Conservation (phyloP, 1,140 invertebrate species). For the Oryctes rhinoceros region DNA sequence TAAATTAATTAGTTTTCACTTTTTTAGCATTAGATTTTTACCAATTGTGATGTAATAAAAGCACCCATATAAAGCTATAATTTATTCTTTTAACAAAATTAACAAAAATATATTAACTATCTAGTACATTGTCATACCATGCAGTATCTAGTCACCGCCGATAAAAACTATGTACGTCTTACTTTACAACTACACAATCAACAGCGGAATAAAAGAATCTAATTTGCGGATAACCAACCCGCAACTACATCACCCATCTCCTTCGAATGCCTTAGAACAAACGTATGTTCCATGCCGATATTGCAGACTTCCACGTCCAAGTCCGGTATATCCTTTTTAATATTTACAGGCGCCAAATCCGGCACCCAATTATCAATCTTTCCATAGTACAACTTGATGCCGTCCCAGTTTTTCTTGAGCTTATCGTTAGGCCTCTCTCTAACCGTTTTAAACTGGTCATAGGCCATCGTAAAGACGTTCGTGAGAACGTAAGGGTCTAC, state of each 20-base stretch:
- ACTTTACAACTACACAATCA: background rate
- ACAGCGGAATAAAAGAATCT: background rate
- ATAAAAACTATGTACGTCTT: background rate
- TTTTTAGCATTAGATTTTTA: background rate
- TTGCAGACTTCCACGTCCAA: slow-evolving; percentile 66
- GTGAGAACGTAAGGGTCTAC: slow-evolving; percentile 64
- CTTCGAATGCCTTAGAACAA: slow-evolving; percentile 72
- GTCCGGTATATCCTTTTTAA: slow-evolving; percentile 69
- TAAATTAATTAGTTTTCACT: background rate
- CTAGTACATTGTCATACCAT: too few species aligned
- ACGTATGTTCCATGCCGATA: slow-evolving; percentile 76
- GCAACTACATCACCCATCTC: slow-evolving; percentile 71
- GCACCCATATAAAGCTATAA: background rate
- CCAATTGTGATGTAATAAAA: background rate
- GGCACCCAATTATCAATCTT: slow-evolving; percentile 80
- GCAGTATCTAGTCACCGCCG: slow-evolving; percentile 47
- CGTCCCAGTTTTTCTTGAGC: slow-evolving; percentile 64
- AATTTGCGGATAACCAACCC: slow-evolving; percentile 61
- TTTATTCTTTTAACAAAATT: background rate
- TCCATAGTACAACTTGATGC: slow-evolving; percentile 81
- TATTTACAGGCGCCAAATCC: slow-evolving; percentile 68
- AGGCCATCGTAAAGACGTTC: slow-evolving; percentile 68
- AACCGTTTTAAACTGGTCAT: slow-evolving; percentile 71
- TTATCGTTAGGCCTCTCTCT: slow-evolving; percentile 67
- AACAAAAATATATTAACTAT: background rate